Evolutionary conservation across 2,797 vertebrate species (phyloP), one percentile per base, ranked within the genome.

Genomic region (Ptychobarbus kaznakovi): DNA sequence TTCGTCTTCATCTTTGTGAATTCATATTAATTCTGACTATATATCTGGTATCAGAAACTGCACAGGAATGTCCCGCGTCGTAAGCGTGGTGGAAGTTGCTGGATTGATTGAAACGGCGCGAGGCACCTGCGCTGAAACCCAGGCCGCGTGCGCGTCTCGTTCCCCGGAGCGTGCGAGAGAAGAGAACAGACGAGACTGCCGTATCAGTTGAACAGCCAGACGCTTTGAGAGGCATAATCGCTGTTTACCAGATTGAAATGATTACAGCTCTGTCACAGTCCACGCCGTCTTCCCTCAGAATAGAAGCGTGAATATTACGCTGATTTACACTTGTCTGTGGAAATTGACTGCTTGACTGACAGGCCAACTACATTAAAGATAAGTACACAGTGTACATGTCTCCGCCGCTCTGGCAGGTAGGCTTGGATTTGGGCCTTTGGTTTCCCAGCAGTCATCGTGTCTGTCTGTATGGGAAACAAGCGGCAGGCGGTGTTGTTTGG

Each of bases 161-260:
- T 76, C 56, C 74, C 32, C 49, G 3, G 20, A 61, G 38, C 69
- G 20, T 58, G 63, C 38, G 1, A 46, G 58, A n/a, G 70, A 25
- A 46, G 58, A 22, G 69, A 25, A 65, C 63, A 79, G 15, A 35
- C 56, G 38, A 49, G 69, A 6, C 12, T 13, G 42, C 56, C 32
- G 38, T 70, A 84, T 84, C 78, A 75, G 56, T 49, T 78, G 63
- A 56, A 83, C 75, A 87, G 75, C 61, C 81, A 73, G 78, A 35
- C 80, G 82, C 72, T 88, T 89, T 80, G 85, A 90, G 87, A 89
- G 75, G 76, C 89, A 73, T 91, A 88, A 91, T 88, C 83, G 86
- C 81, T 92, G 91, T 95, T 90, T 90, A 92, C 92, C 79, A 90
- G 94, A 92, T 94, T 95, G 93, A 95, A 95, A 93, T 95, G 94